A percentile compares a stretch with the other conserved stretches of the same genome.
Conservation (phyloP, 92 coral and sea anemone species). For the Umimayanthus chanpuru region DNA sequence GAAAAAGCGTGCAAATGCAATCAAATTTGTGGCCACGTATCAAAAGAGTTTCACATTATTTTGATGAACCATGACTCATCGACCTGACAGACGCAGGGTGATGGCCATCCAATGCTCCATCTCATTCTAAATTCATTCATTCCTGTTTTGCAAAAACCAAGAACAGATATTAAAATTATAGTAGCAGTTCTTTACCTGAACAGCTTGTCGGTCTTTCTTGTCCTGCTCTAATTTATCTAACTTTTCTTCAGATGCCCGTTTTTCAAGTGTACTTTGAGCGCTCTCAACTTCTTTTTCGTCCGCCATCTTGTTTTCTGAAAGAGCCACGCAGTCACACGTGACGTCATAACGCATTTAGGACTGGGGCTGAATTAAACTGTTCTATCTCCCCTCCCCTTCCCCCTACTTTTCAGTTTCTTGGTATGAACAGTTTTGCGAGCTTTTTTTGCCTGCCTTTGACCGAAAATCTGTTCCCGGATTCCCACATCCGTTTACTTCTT, state of each 20-base stretch:
- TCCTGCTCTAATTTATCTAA: slow-evolving; percentile 28
- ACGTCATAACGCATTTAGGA: slow-evolving; percentile 68
- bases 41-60: not conserved
- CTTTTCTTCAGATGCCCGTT: slow-evolving; percentile 34
- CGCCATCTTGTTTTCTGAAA: slow-evolving; percentile 92
- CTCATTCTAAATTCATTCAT: not conserved
- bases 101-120: not conserved
- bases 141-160: not conserved
- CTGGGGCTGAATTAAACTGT: slow-evolving; percentile 14
- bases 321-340: slow-evolving; percentile 95
- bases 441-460: too few relatives aligned
- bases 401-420: too few relatives aligned
- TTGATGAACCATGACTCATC: not conserved
- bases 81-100: not conserved
- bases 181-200: slow-evolving; percentile 31
- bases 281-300: slow-evolving; percentile 60
- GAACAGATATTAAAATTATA: not conserved
- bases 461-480: too few relatives aligned
- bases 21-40: not conserved
- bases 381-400: too few relatives aligned
- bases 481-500: too few relatives aligned
- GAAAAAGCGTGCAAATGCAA: not conserved
- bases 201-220: not conserved
- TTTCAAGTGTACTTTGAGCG: slow-evolving; percentile 1
- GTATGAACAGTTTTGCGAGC: too few relatives aligned